These are phyloP conservation scores for Amphiprion clarkii DNA, from an alignment of 2,797 vertebrate species.

Conservation along the genomic window DNA sequence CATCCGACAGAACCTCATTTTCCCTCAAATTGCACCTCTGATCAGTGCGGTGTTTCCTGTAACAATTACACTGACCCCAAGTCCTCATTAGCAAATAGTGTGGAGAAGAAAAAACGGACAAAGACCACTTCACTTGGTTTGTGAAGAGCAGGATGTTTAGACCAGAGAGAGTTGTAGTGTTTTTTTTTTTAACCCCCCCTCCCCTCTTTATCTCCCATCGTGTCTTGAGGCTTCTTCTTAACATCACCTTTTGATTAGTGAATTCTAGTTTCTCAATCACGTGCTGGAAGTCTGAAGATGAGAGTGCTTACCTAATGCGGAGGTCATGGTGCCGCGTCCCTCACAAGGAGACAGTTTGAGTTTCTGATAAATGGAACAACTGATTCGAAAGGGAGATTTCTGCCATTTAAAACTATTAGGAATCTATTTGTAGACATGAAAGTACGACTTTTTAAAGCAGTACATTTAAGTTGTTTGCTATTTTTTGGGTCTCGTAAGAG, in stretches of 20 bases:
- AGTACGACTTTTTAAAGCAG: conserved; percentile 21
- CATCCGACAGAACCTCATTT: conserved; percentile 85
- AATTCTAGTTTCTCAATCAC: conserved; percentile 54
- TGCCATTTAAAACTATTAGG: conserved; percentile 26
- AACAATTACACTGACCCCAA: conserved; percentile 86
- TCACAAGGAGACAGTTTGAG: conserved; percentile 36
- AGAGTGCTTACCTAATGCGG: conserved; percentile 28
- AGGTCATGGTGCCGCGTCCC: conserved; percentile 37
- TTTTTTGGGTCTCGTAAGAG: neutral
- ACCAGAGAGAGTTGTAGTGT: conserved; percentile 40
- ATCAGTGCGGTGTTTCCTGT: conserved; percentile 86
- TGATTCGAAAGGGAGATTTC: conserved; percentile 27
- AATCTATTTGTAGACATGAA: conserved; percentile 44
- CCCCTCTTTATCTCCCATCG: conserved; percentile 59
- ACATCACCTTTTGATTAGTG: conserved; percentile 82
- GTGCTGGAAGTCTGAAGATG: conserved; percentile 40
- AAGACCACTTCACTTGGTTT: conserved; percentile 76
- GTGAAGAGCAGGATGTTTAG: conserved; percentile 68
- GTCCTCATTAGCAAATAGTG: conserved; percentile 85
- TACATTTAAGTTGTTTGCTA: conserved; percentile 12
- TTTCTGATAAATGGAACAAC: conserved; percentile 31
- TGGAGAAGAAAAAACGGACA: conserved; percentile 64
- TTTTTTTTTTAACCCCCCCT: conserved; percentile 12
- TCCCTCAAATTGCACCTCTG: conserved; percentile 87
- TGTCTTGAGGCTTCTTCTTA: conserved; percentile 72